These are phyloP conservation scores for Euura saliciscinereae DNA, from an alignment of 1,140 invertebrate species.

Conservation along the genomic window DNA sequence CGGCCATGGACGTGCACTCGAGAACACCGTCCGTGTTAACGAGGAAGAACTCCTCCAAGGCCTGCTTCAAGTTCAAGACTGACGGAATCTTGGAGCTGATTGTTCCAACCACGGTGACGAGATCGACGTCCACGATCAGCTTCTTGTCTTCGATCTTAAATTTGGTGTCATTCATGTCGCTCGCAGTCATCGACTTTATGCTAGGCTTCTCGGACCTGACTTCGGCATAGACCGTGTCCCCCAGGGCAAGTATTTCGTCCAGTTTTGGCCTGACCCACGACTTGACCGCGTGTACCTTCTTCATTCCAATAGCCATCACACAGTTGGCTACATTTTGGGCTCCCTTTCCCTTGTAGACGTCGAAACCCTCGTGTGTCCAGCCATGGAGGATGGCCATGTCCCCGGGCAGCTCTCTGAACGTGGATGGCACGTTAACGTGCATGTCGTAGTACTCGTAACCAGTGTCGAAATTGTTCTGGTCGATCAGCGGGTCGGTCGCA, in stretches of 20 bases:
- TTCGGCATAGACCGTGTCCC: slow-evolving; percentile 37
- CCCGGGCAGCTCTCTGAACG: slow-evolving; percentile 35
- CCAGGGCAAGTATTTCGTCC: slow-evolving; percentile 44
- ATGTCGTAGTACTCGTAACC: slow-evolving; percentile 44
- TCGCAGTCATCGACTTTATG: slow-evolving; percentile 39
- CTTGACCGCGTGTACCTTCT: slow-evolving; percentile 38
- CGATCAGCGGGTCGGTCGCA: slow-evolving; percentile 33
- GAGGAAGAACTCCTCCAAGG: slow-evolving; percentile 47
- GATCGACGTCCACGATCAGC: slow-evolving; percentile 42
- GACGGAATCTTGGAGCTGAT: slow-evolving; percentile 39
- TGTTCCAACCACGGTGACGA: slow-evolving; percentile 46
- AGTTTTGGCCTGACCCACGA: slow-evolving; percentile 45
- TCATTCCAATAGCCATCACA: slow-evolving; percentile 42
- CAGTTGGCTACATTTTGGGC: slow-evolving; percentile 46
- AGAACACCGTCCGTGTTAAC: slow-evolving; percentile 42
- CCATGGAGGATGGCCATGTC: slow-evolving; percentile 44
- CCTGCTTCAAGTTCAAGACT: slow-evolving; percentile 41
- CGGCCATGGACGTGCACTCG: slow-evolving; percentile 38
- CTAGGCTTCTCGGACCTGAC: slow-evolving; percentile 36
- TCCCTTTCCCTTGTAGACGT: slow-evolving; percentile 46
- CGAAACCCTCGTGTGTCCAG: slow-evolving; percentile 41
- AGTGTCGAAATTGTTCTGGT: slow-evolving; percentile 36
- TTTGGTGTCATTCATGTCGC: slow-evolving; percentile 38
- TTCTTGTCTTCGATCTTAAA: slow-evolving; percentile 34
- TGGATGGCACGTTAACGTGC: slow-evolving; percentile 43